Evolutionary conservation across 2,797 vertebrate genomes (phyloP).

Genomic region (Halcyon badia): DNA sequence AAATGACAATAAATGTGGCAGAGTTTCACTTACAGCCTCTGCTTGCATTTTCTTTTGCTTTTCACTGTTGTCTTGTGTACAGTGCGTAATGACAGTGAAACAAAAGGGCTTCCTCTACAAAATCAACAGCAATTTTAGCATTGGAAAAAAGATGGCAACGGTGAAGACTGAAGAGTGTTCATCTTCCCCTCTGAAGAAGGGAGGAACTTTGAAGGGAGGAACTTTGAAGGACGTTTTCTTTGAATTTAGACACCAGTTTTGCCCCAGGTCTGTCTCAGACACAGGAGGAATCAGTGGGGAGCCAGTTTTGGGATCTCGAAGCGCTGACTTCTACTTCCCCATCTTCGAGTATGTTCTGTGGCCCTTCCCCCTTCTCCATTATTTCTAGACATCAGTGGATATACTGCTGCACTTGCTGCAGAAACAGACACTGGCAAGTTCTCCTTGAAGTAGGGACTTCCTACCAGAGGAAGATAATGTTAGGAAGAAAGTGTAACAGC

Average conservation of each 20-base stretch:
- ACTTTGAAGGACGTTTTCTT: neutral
- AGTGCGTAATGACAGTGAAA: neutral
- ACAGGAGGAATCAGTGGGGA: neutral
- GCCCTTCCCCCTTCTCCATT: neutral
- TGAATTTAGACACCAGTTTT: neutral
- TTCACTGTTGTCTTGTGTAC: neutral
- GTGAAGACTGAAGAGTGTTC: neutral
- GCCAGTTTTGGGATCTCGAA: accelerated
- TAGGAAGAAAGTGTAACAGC: neutral
- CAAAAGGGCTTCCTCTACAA: neutral
- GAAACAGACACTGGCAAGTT: neutral
- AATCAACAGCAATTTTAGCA: neutral
- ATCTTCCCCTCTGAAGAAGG: neutral
- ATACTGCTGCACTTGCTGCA: neutral
- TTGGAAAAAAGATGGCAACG: neutral
- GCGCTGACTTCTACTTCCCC: neutral
- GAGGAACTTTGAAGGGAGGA: neutral
- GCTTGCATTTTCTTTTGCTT: neutral
- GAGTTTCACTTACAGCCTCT: neutral
- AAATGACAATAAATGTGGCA: slow-evolving; percentile 7
- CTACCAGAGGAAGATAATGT: neutral
- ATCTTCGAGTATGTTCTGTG: neutral
- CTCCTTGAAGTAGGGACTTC: neutral
- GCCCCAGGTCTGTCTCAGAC: neutral
- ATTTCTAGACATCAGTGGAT: neutral